Evolutionary conservation across 2,797 vertebrate genomes (phyloP).

Genomic region (Pelobates cultripes): DNA sequence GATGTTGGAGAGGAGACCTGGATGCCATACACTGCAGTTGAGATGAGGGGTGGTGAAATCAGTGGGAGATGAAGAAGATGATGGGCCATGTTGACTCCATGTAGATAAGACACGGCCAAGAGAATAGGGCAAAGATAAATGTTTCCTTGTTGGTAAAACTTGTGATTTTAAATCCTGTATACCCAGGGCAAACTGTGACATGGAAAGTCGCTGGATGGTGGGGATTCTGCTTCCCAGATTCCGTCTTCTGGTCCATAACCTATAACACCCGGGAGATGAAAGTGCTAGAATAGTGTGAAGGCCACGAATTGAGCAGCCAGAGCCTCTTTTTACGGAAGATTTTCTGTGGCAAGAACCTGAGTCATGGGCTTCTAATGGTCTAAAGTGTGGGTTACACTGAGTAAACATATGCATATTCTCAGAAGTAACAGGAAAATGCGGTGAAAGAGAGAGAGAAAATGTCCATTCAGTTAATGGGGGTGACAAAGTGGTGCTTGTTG

Average conservation of each 20-base stretch:
- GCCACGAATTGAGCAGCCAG: conserved; percentile 66
- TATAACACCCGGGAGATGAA: conserved; percentile 76
- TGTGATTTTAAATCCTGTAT: conserved; percentile 65
- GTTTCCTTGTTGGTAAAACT: conserved; percentile 57
- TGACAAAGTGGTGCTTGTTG: conserved; percentile 17
- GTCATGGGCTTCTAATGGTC: conserved; percentile 38
- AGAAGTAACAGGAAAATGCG: conserved; percentile 45
- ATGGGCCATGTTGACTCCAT: conserved; percentile 71
- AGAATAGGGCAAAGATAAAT: conserved; percentile 72
- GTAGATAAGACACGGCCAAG: conserved; percentile 70
- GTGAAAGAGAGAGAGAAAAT: conserved; percentile 70
- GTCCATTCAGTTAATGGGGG: conserved; percentile 65
- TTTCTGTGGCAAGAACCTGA: conserved; percentile 51
- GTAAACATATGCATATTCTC: conserved; percentile 27
- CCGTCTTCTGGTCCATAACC: conserved; percentile 75
- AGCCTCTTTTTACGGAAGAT: conserved; percentile 55
- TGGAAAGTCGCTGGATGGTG: conserved; percentile 67
- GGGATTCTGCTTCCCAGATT: conserved; percentile 66
- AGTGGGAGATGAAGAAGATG: conserved; percentile 61
- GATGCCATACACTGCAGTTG: conserved; percentile 64
- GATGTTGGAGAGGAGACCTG: conserved; percentile 73
- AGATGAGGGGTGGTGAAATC: conserved; percentile 74
- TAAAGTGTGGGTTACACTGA: conserved; percentile 33
- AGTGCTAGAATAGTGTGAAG: conserved; percentile 79
- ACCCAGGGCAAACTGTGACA: conserved; percentile 70